Evolutionary conservation across 2,888 invertebrate species (phyloP).

Genomic region (Parnassius orleans): DNA sequence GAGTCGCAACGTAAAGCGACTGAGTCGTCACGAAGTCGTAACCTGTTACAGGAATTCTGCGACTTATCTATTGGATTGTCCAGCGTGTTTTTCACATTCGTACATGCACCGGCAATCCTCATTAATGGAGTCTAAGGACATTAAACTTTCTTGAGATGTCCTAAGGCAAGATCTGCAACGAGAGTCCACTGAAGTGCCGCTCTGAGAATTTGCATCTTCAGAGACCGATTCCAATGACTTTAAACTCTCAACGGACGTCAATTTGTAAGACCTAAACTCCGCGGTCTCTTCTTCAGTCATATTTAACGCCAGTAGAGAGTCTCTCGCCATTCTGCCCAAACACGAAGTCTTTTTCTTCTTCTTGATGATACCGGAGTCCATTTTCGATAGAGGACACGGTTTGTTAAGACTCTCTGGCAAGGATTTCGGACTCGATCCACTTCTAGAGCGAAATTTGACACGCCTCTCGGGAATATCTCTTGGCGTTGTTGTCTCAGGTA

Average conservation of each 20-base stretch:
- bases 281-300: conserved; percentile 75
- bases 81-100: conserved; percentile 51
- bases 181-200: conserved; percentile 67
- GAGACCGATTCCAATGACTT: conserved; percentile 71
- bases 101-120: conserved; percentile 66
- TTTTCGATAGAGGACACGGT: conserved; percentile 59
- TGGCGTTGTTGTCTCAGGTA: conserved; percentile 65
- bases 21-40: conserved; percentile 2
- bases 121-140: conserved; percentile 71
- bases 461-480: conserved; percentile 68
- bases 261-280: conserved; percentile 67
- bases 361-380: conserved; percentile 54
- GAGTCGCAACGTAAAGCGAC: conserved; percentile 4
- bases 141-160: conserved; percentile 70
- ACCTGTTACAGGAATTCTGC: background rate
- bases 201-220: conserved; percentile 69
- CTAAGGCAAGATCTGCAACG: conserved; percentile 64
- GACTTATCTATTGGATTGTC: conserved; percentile 54
- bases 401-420: conserved; percentile 70
- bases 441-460: conserved; percentile 55
- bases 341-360: conserved; percentile 71
- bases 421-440: conserved; percentile 72
- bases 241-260: conserved; percentile 71
- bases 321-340: conserved; percentile 71
- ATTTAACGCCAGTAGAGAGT: conserved; percentile 69